Evolutionary conservation across 2,113 vertebrate species (phyloP).

Genomic region (Chrysochloris asiatica): DNA sequence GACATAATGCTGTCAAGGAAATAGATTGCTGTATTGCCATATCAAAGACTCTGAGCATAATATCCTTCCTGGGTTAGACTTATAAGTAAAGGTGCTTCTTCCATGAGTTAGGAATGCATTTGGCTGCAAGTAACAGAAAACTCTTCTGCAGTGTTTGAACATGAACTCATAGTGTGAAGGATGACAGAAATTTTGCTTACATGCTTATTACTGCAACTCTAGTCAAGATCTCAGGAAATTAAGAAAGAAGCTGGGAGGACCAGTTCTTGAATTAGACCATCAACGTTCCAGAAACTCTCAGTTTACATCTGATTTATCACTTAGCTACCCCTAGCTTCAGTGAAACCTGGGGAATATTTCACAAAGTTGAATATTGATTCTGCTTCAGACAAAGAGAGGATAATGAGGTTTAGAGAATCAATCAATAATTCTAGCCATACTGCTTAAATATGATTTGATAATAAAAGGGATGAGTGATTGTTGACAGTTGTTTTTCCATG

Average conservation of each 20-base stretch:
- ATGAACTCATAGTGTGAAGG: not conserved
- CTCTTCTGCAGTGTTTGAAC: not conserved
- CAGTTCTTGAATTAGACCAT: not conserved
- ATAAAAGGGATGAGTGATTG: not conserved
- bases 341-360: not conserved
- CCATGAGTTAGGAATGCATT: not conserved
- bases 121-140: constrained; percentile 25
- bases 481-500: not conserved
- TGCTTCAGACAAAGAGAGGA: not conserved
- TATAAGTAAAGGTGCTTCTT: not conserved
- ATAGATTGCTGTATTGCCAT: not conserved
- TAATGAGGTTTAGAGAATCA: not conserved
- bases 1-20: not conserved
- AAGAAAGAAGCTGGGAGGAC: not conserved
- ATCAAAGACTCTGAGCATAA: not conserved
- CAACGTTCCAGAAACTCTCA: not conserved
- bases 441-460: not conserved
- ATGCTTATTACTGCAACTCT: not conserved
- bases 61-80: not conserved
- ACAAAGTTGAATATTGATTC: not conserved
- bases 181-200: not conserved
- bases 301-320: not conserved
- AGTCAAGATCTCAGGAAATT: not conserved
- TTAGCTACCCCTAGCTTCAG: too few species aligned
- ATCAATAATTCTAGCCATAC: not conserved